Conservation (phyloP, 2,113 vertebrate genomes). For the Tyto alba region DNA sequence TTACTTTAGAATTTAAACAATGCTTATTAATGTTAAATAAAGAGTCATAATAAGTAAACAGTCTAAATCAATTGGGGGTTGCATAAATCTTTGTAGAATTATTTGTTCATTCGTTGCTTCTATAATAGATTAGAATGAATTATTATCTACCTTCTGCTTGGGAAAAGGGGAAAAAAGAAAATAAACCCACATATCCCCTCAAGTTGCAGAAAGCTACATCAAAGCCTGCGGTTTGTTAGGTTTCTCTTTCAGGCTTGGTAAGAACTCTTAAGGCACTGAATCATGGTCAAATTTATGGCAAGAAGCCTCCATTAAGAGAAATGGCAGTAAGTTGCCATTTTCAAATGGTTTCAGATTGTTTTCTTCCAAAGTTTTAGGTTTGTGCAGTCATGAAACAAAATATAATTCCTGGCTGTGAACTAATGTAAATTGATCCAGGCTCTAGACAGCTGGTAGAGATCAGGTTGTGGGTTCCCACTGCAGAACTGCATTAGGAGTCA, state of each 20-base stretch:
- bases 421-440: background rate
- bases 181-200: background rate
- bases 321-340: background rate
- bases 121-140: background rate
- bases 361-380: background rate
- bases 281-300: background rate
- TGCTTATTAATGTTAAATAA: background rate
- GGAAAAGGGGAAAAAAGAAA: background rate
- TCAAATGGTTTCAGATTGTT: background rate
- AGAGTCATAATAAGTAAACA: background rate
- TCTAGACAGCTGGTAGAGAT: background rate
- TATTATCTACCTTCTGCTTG: background rate
- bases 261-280: background rate
- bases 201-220: background rate
- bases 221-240: background rate
- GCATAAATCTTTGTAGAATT: background rate
- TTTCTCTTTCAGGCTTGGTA: background rate
- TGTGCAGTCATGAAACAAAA: background rate
- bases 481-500: background rate
- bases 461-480: background rate
- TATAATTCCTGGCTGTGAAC: background rate
- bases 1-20: background rate
- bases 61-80: background rate
- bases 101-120: background rate
- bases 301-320: background rate